Base-by-base conservation (phyloP, 2,888 invertebrate species). In the Euplexia lucipara region DNA sequence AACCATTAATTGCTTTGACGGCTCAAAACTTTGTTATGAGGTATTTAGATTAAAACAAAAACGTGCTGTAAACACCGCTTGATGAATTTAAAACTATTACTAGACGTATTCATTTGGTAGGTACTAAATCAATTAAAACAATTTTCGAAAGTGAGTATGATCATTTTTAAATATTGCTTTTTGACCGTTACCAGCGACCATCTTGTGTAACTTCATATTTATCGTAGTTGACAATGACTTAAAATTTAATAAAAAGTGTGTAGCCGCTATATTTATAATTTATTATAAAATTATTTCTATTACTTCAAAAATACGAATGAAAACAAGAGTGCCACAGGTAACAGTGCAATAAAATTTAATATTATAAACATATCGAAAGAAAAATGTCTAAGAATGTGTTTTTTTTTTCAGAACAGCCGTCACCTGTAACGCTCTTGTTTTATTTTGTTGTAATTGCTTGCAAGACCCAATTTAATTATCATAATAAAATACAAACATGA, bases 251-350 rank as follows among this genome's bases (percentile, higher is more conserved):
- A 5, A 26, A 26, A 26, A 5, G 26, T 26, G 5, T 26, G 26
- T 4, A 8, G 14, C 16, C 10, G 18, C 32, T 22, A n/a, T n/a
- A n/a, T n/a, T 2, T 18, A 10, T 34, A 26, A 30, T 9, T 3
- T 14, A 10, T 37, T 8, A 18, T 37, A 16, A 18, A 5, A 22
- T 30, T 18, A 6, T 7, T 6, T 2, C 12, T 53, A n/a, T n/a
- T n/a, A n/a, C n/a, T n/a, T n/a, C n/a, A 7, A 37, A 37, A 37
- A 39, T 30, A 12, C 6, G 3, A 47, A 22, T 47, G 58, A 48
- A 71, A 78, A 79, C 82, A 82, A 78, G 75, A 81, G 80, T 68
- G 72, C 58, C 75, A 67, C 72, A 78, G 72, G 78, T 47, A 75
- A 64, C 64, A 67, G 47, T 22, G 14, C 18, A 12, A 9, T 34